Base-by-base conservation (phyloP, 1,140 invertebrate genomes). In the Pseudomyrmex pallidus region DNA sequence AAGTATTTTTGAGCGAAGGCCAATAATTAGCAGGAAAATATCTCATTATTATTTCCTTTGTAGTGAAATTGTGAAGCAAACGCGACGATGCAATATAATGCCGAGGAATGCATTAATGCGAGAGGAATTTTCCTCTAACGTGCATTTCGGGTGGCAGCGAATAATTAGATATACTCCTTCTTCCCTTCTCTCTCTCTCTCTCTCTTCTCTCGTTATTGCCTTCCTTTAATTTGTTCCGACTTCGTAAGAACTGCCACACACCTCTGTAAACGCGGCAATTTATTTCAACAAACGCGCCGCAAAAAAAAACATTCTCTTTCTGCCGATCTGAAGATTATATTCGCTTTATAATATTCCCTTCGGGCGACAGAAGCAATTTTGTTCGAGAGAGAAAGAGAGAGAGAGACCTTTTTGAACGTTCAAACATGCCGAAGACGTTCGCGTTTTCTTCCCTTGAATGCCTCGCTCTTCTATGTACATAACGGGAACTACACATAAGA, bases 321-420 rank as follows among this genome's bases (percentile, higher is more conserved):
- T 54, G 25, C 25, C 9, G 7, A 17, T 52, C 63, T 52, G 54
- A 78, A 59, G 76, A 80, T 70, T 80, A 80, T 72, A 80, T 70
- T 61, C 76, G 44, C 66, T 80, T 80, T 80, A 80, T 80, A 59
- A 80, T 80, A 72, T 80, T 50, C 54, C 66, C 76, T 22, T 2
- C 20, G 22, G 66, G 76, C 76, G 76, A 80, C 66, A 80, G 76
- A 80, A 80, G 76, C 76, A 80, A 80, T 80, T 77, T 80, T 35
- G 66, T 46, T 48, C 44, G 35, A 35, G 0, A 35, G 5, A 35
- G 25, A 35, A 4, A 35, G 25, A 35, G 25, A 35, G 5, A 64
- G 44, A 59, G 44, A 72, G 64, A 59, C 64, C 54, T 35, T 50
- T 25, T 66, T 64, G 63, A 48, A 57, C 48, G 72, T 62, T 64